Percentiles rank a stretch among this genome's conserved stretches.
Evolutionary conservation across 2,888 invertebrate species (phyloP).

Genomic region (Neoitamus cyanurus): DNA sequence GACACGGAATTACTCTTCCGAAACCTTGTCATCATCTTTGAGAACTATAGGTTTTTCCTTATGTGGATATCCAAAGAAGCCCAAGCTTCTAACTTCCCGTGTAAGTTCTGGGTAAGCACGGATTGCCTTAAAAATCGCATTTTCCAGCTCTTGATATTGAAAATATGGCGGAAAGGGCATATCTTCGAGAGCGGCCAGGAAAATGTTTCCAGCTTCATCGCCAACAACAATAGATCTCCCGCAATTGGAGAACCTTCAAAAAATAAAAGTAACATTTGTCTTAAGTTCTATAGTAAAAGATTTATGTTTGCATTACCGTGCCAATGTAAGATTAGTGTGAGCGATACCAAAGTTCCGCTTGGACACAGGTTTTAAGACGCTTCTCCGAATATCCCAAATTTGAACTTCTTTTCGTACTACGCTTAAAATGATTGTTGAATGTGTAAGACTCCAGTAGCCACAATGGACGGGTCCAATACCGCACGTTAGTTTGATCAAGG

Average conservation of each 20-base stretch:
- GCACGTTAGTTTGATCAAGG: constrained; percentile 71
- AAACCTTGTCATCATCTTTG: too few relatives aligned
- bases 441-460: constrained; percentile 79
- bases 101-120: constrained; percentile 73
- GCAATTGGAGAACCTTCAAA: constrained; percentile 71
- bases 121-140: constrained; percentile 73
- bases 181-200: constrained; percentile 77
- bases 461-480: constrained; percentile 68
- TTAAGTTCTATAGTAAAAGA: not conserved
- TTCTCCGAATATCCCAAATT: constrained; percentile 83
- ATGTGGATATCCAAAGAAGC: constrained; percentile 53
- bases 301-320: constrained; percentile 14
- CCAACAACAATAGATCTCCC: constrained; percentile 78
- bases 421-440: constrained; percentile 79
- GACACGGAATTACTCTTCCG: too few relatives aligned
- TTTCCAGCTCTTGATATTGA: constrained; percentile 73
- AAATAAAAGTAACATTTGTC: not conserved
- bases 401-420: constrained; percentile 75
- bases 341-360: constrained; percentile 57
- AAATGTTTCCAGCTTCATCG: constrained; percentile 75
- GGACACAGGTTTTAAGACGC: constrained; percentile 73
- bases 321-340: constrained; percentile 52
- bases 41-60: not conserved
- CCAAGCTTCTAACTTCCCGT: constrained; percentile 72
- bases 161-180: constrained; percentile 80